Base-by-base conservation (phyloP, 2,797 vertebrate genomes). In the Coracias cyanogaster region DNA sequence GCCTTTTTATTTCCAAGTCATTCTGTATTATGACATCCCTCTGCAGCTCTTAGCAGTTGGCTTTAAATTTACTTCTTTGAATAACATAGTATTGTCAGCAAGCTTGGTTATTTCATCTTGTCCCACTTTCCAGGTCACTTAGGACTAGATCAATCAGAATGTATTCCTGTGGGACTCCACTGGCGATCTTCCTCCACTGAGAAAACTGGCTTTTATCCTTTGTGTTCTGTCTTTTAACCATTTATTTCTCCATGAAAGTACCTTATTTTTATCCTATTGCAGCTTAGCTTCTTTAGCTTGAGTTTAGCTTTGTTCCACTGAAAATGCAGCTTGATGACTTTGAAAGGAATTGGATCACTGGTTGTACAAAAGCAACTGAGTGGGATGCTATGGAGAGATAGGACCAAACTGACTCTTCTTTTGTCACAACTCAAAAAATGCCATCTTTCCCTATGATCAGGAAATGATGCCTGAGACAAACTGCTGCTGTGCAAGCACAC, bases 1-100 rank as follows among this genome's bases (percentile, higher is more conserved):
- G 66, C 83, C 33, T 89, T 95, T 96, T 84, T 90, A 85, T 92
- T 94, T 92, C 83, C 67, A 89, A 92, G 67, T 80, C 83, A 91
- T 85, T 90, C 45, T 82, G 35, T 82, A 31, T 86, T 85, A 90
- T 60, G 62, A 66, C 33, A 85, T 74, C 26, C 31, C 8, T 67
- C 64, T 93, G 74, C 70, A 93, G 65, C 71, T 95, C 28, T 92
- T 77, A 92, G 83, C 51, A 78, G 45, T 37, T 90, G 79, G 86
- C 71, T 95, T 86, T 76, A 93, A 67, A 87, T 77, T 55, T 84
- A 31, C 48, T 85, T 76, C 46, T 94, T 85, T 49, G 22, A 85
- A 57, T 82, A 89, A 70, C 62, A 52, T 69, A 16, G 43, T 86
- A 28, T 60, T 82, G 88, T 89, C 92, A 96, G 81, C 78, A 82